phyloP scores from a whole-genome alignment of 2,888 invertebrate species.

The Yponomeuta cagnagella region DNA sequence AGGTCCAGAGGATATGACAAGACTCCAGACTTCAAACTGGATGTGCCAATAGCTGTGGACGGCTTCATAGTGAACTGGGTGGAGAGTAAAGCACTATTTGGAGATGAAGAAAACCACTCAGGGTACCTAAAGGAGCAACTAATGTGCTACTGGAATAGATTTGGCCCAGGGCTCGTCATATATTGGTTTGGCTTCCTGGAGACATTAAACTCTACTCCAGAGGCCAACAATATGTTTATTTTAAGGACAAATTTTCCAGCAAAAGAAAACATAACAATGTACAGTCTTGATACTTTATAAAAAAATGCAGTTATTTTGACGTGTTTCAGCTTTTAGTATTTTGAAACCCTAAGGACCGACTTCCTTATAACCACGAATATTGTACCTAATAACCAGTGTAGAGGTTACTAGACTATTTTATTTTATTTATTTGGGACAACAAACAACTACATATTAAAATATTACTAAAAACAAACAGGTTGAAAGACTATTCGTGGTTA shows the following conservation, averaged over 20 bases:
- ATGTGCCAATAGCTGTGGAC: conserved; percentile 90
- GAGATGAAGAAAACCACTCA: conserved; percentile 86
- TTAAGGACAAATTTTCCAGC: conserved; percentile 73
- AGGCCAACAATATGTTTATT: conserved; percentile 77
- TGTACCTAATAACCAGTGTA: too few species aligned
- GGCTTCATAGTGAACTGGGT: conserved; percentile 95
- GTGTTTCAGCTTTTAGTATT: not conserved
- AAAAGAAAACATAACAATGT: conserved; percentile 62
- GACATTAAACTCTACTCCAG: conserved; percentile 79
- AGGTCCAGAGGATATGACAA: conserved; percentile 92
- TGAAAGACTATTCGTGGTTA: too few species aligned
- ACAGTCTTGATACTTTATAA: conserved; percentile 35
- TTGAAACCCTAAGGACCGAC: not conserved
- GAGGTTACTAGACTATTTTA: too few species aligned
- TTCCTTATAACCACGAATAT: too few species aligned
- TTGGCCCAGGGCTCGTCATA: conserved; percentile 94
- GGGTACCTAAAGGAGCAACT: conserved; percentile 90
- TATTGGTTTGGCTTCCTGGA: conserved; percentile 96
- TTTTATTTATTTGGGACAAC: too few species aligned
- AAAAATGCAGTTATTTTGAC: not conserved
- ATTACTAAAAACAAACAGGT: too few species aligned
- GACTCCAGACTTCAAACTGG: conserved; percentile 94
- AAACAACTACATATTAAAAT: too few species aligned
- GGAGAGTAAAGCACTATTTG: conserved; percentile 97
- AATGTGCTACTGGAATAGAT: conserved; percentile 93